A percentile compares a stretch with the other conserved stretches of the same genome.
These are phyloP conservation scores for Desmophyllum pertusum DNA, from an alignment of 92 coral and sea anemone genomes.

Conservation along the genomic window DNA sequence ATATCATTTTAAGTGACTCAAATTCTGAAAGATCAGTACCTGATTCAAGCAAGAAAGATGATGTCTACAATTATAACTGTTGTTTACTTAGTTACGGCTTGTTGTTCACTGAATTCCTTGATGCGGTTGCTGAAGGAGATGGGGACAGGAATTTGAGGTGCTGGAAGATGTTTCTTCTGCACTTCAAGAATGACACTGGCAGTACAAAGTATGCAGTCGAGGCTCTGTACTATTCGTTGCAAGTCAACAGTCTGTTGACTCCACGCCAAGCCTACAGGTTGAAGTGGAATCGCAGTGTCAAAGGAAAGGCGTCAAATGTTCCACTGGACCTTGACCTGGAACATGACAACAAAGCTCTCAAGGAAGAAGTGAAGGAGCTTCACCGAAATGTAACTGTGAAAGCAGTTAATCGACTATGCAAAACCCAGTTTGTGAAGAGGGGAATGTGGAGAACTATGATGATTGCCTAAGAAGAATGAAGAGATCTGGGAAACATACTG, in stretches of 20 bases:
- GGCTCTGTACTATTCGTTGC: neutral
- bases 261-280: constrained; percentile 34
- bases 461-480: neutral
- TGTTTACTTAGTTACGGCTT: constrained; percentile 10
- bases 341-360: constrained; percentile 33
- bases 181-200: constrained; percentile 9
- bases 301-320: constrained; percentile 33
- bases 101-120: constrained; percentile 1
- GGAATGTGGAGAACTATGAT: constrained; percentile 24
- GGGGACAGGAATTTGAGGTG: no score
- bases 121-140: constrained; percentile 30
- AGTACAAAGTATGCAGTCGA: constrained; percentile 33
- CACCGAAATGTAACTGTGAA: constrained; percentile 26
- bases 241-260: constrained; percentile 5
- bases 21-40: neutral
- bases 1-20: neutral
- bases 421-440: neutral
- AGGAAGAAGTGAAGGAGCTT: constrained; percentile 42
- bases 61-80: constrained; percentile 20
- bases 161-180: constrained; percentile 38
- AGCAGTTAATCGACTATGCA: constrained; percentile 31
- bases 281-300: constrained; percentile 16
- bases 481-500: constrained; percentile 39
- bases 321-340: constrained; percentile 52
- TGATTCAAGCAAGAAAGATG: neutral